Percentiles rank a stretch among this genome's conserved stretches.
These are phyloP conservation scores for Biston betularia DNA, from an alignment of 2,888 invertebrate species.

Conservation along the genomic window DNA sequence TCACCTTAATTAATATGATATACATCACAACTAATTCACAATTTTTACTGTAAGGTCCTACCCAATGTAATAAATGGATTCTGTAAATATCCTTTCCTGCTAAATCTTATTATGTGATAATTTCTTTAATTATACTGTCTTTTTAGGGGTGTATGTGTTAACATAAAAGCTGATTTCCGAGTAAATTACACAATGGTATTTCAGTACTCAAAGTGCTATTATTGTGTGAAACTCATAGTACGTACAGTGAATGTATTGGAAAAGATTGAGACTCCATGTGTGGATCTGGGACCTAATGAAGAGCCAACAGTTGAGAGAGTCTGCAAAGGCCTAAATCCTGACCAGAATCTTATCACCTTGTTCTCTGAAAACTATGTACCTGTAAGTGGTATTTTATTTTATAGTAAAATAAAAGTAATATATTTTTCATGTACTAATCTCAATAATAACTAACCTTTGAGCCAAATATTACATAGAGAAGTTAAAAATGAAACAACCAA, in stretches of 20 bases:
- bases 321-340: slow-evolving; percentile 90
- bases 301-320: slow-evolving; percentile 91
- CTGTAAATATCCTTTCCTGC: too few relatives aligned
- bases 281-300: slow-evolving; percentile 88
- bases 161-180: slow-evolving; percentile 90
- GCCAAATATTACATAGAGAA: too few relatives aligned
- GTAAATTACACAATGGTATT: slow-evolving; percentile 96
- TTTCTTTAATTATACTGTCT: background rate
- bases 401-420: too few relatives aligned
- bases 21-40: background rate
- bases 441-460: too few relatives aligned
- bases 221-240: slow-evolving; percentile 94
- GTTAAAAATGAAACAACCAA: too few relatives aligned
- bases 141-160: slow-evolving; percentile 89
- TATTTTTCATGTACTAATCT: too few relatives aligned
- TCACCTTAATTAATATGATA: background rate
- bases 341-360: slow-evolving; percentile 93
- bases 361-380: slow-evolving; percentile 96
- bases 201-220: slow-evolving; percentile 89
- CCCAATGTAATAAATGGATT: too few relatives aligned
- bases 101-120: too few relatives aligned
- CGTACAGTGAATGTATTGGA: slow-evolving; percentile 95
- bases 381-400: slow-evolving; percentile 61
- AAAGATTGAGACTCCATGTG: slow-evolving; percentile 94
- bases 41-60: background rate